Evolutionary conservation across 2,888 invertebrate species (phyloP).

Genomic region (Dorcus hopei): DNA sequence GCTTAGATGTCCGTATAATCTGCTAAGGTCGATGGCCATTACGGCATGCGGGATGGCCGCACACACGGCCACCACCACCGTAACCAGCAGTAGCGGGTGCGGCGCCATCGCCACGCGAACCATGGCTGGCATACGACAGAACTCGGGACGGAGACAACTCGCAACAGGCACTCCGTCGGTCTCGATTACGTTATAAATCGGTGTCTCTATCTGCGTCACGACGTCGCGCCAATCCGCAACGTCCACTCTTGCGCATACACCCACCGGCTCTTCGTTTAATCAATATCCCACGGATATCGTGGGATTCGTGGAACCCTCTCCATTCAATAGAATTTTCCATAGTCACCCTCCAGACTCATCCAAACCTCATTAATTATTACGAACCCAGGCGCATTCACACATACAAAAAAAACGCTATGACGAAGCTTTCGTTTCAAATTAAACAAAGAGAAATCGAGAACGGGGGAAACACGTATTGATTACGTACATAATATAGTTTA

Average conservation of each 20-base stretch:
- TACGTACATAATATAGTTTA: too few species aligned
- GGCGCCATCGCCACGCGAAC: constrained; percentile 44
- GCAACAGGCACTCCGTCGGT: constrained; percentile 37
- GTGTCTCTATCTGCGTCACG: constrained; percentile 36
- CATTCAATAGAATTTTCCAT: too few species aligned
- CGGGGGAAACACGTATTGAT: too few species aligned
- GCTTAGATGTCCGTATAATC: constrained; percentile 74
- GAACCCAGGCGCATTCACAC: too few species aligned
- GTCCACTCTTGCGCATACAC: constrained; percentile 36
- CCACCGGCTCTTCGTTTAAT: constrained; percentile 32
- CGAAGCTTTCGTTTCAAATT: too few species aligned
- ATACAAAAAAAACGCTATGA: too few species aligned
- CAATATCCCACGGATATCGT: background rate
- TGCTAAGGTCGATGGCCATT: constrained; percentile 74
- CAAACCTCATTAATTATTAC: too few species aligned
- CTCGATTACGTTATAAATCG: constrained; percentile 28
- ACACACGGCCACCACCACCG: constrained; percentile 59
- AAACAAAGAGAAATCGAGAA: too few species aligned
- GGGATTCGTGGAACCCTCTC: background rate
- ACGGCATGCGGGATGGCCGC: constrained; percentile 65
- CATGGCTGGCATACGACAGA: constrained; percentile 45
- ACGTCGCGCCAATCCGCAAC: constrained; percentile 30
- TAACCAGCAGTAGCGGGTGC: constrained; percentile 47
- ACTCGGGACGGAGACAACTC: constrained; percentile 39
- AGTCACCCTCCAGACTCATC: too few species aligned